Conservation (phyloP, 2,113 vertebrate genomes). For the Paradoxurus hermaphroditus region DNA sequence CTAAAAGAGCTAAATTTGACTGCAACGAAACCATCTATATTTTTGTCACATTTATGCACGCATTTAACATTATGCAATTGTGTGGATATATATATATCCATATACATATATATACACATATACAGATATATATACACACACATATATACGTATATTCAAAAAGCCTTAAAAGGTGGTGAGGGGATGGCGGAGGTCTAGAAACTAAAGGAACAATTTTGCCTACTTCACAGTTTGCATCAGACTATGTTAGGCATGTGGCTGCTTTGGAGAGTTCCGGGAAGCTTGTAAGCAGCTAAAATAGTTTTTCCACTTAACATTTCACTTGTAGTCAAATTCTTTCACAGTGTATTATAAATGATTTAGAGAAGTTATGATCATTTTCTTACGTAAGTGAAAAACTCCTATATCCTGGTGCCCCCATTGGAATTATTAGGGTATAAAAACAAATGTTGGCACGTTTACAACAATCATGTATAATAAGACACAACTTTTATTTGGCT, state of each 20-base stretch:
- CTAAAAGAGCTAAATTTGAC: slow-evolving; percentile 1
- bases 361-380: slow-evolving; percentile 41
- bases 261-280: slow-evolving; percentile 40
- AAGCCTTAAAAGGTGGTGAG: slow-evolving; percentile 1
- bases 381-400: slow-evolving; percentile 55
- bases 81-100: slow-evolving; percentile 5
- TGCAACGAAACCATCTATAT: slow-evolving; percentile 3
- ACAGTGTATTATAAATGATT: slow-evolving; percentile 50
- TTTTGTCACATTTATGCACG: slow-evolving; percentile 56
- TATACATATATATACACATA: not conserved
- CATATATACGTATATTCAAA: not conserved
- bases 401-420: not conserved
- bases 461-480: not conserved
- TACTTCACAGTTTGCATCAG: slow-evolving; percentile 53
- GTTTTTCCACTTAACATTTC: slow-evolving; percentile 46
- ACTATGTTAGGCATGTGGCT: slow-evolving; percentile 9
- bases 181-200: slow-evolving; percentile 16
- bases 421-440: slow-evolving; percentile 52
- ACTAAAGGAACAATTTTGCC: slow-evolving; percentile 68
- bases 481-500: not conserved
- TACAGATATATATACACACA: not conserved
- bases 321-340: slow-evolving; percentile 45
- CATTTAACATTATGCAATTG: slow-evolving; percentile 61
- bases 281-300: slow-evolving; percentile 59
- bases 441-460: slow-evolving; percentile 28